phyloP scores from a whole-genome alignment of 2,797 vertebrate species.

The Falco concolor region DNA sequence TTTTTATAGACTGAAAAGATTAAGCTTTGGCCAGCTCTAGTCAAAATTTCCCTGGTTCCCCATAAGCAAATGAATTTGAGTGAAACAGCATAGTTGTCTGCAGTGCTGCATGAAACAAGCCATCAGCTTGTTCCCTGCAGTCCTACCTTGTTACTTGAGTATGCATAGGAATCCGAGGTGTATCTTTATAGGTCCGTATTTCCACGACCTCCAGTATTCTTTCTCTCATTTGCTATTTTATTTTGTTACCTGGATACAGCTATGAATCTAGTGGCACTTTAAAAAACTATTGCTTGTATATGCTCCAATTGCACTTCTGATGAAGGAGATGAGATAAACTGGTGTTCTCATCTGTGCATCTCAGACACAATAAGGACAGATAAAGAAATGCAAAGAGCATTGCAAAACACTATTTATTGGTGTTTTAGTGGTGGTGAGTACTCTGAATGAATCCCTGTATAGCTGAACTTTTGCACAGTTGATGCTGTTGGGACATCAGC shows the following conservation, averaged over 20 bases:
- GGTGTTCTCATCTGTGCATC: neutral
- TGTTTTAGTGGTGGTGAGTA: neutral
- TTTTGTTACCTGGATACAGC: slow-evolving; percentile 19
- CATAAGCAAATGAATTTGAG: slow-evolving; percentile 36
- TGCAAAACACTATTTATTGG: neutral
- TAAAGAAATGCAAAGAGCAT: neutral
- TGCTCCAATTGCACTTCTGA: neutral
- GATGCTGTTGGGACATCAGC: neutral
- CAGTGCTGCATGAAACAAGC: neutral
- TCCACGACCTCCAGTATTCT: neutral
- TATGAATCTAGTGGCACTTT: neutral
- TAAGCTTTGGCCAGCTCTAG: neutral
- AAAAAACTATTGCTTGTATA: neutral
- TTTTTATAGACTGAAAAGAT: slow-evolving; percentile 55
- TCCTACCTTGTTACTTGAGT: slow-evolving; percentile 2
- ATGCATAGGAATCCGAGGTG: neutral
- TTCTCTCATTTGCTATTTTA: slow-evolving; percentile 8
- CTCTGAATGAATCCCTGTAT: neutral
- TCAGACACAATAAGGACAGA: neutral
- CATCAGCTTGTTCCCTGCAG: slow-evolving; percentile 11
- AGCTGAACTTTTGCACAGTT: neutral
- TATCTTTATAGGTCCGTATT: neutral
- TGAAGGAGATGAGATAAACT: neutral
- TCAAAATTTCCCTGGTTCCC: slow-evolving; percentile 44
- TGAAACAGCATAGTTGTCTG: neutral